Evolutionary conservation across 2,888 invertebrate genomes (phyloP), one percentile per base, ranked within the genome.

Genomic region (Standfussiana lucernea): DNA sequence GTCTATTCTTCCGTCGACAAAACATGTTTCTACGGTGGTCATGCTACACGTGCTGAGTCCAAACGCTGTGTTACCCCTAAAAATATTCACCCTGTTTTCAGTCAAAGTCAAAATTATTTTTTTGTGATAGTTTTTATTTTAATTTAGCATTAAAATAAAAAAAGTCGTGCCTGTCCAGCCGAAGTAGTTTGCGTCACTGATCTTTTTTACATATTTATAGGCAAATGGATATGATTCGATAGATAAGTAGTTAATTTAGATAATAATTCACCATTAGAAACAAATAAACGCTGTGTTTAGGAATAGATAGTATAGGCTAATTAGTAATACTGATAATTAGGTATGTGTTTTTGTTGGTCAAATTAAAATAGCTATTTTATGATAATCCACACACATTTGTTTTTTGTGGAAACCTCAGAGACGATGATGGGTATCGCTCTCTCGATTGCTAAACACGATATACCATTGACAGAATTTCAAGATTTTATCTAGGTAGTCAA

Each of bases 241-340:
- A n/a, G 2, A 35, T 15, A 5, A 56, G 11, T 69, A 65, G 40
- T n/a, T n/a, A 72, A 61, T 59, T 32, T 75, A 75, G 56, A 24
- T 56, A 47, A 64, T n/a, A 24, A 64, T 42, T 62, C 11, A 6
- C 35, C 66, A n/a, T 35, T 72, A 76, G 45, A 66, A 81, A 76
- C 72, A 81, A 81, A 76, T 85, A 62, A 72, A 81, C 53, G 66
- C 42, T 59, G n/a, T 68, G 15, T 42, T 66, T 67, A 50, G 40
- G 28, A 1, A n/a, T 56, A 56, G 0, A n/a, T 40, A 28, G 28
- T 18, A 18, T 77, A 72, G 42, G 21, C 35, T 72, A 77, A 32
- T 28, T 11, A 79, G 21, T 69, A 79, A 40, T 32, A 68, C 13
- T 21, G 4, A 4, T 37, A n/a, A 28, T 11, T n/a, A n/a, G n/a